Conservation (phyloP, 2,797 vertebrate species). For the Esox masquinongy region DNA sequence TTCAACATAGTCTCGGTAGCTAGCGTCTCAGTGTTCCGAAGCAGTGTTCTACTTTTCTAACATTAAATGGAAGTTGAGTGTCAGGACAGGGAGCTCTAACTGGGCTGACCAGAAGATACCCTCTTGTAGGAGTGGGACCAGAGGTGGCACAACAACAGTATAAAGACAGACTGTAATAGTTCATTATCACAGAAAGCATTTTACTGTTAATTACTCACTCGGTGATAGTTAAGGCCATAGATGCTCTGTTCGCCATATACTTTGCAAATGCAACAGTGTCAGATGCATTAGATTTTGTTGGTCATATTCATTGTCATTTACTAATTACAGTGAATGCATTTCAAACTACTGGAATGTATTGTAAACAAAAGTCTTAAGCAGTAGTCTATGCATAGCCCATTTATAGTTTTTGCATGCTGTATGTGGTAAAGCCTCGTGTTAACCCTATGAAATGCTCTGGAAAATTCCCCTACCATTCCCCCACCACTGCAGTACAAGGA, state of each 20-base stretch:
- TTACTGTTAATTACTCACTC: constrained; percentile 4
- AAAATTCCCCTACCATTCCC: constrained; percentile 19
- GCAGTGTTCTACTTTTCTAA: too few relatives aligned
- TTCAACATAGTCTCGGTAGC: too few relatives aligned
- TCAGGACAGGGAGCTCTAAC: too few relatives aligned
- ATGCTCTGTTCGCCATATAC: constrained; percentile 20
- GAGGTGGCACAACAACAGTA: too few relatives aligned
- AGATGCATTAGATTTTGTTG: background rate
- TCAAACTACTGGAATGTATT: background rate
- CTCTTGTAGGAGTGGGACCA: too few relatives aligned
- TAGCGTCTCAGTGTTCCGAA: too few relatives aligned
- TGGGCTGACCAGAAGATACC: too few relatives aligned
- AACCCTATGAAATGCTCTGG: constrained; percentile 22
- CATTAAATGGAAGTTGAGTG: too few relatives aligned
- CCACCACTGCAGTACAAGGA: constrained; percentile 10
- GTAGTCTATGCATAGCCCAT: background rate
- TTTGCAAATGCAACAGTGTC: background rate
- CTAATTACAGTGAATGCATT: background rate
- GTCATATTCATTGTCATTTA: background rate
- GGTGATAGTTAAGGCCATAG: constrained; percentile 23
- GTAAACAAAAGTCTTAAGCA: background rate
- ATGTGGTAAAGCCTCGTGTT: constrained; percentile 25
- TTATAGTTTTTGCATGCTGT: background rate
- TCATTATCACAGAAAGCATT: constrained; percentile 34
- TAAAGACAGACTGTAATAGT: constrained; percentile 18